These are phyloP conservation scores for Berghia stephanieae DNA, from an alignment of 1,140 invertebrate species.

Conservation along the genomic window DNA sequence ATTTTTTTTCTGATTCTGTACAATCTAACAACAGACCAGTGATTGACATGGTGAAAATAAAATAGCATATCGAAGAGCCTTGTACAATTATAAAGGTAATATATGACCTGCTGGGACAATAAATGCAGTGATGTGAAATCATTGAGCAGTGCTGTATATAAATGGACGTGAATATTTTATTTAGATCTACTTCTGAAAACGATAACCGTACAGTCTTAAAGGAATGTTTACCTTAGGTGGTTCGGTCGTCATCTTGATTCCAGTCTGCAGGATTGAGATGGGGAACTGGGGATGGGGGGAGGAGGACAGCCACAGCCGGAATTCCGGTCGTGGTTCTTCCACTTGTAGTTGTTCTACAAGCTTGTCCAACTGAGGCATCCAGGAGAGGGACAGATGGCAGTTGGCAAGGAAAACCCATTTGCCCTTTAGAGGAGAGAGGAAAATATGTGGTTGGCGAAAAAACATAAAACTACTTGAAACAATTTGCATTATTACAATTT, in stretches of 20 bases:
- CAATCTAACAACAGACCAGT: no score
- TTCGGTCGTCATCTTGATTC: slow-evolving; percentile 69
- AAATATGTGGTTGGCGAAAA: no score
- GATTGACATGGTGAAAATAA: no score
- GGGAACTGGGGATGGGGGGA: slow-evolving; percentile 86
- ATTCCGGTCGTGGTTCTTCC: slow-evolving; percentile 68
- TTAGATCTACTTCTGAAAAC: not conserved
- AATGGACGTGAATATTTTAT: no score
- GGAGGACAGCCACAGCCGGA: slow-evolving; percentile 85
- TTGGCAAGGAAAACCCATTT: slow-evolving; percentile 81
- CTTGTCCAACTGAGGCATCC: slow-evolving; percentile 88
- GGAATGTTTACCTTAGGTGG: slow-evolving; percentile 72
- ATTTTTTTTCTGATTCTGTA: no score
- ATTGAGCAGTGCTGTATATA: no score
- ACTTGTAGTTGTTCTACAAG: slow-evolving; percentile 80
- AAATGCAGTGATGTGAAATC: no score
- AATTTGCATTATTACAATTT: no score
- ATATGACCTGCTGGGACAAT: no score
- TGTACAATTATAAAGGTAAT: no score
- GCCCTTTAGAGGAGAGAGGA: slow-evolving; percentile 50
- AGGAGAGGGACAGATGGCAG: slow-evolving; percentile 87
- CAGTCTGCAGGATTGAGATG: slow-evolving; percentile 72
- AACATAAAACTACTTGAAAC: no score
- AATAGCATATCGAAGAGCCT: no score
- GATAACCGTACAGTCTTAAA: not conserved